Base-by-base conservation (phyloP, 2,888 invertebrate genomes). In the Orthonychiurus folsomi region DNA sequence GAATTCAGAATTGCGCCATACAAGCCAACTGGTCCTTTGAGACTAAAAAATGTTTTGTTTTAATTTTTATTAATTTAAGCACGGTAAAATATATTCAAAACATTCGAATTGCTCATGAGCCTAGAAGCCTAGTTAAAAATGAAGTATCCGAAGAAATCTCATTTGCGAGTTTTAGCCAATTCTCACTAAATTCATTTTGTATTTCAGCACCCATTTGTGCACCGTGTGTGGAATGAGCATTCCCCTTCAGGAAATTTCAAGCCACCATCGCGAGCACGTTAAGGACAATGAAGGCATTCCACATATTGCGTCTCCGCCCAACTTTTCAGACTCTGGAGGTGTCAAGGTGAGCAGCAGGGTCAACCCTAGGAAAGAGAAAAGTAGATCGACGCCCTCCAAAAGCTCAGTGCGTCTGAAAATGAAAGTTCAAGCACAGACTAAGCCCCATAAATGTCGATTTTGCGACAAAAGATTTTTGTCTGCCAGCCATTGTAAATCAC, bases 401-500 rank as follows among this genome's bases (percentile, higher is more conserved):
- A 9, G 9, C 37, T 37, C 37, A 37, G 37, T 37, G 9, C 37
- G 37, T 37, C 37, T 37, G 9, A 37, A 37, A 37, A 37, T 37
- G 37, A 37, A 37, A 37, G 15, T 37, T 37, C 9, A 37, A 37
- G 37, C 37, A 37, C 5, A 37, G 37, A 15, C 37, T 9, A 59
- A 59, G 50, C 50, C 37, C 9, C 23, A 50, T 37, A 48, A 48
- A 21, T 59, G 59, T 50, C 12, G 59, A 12, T 59, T 37, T 25
- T 59, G 59, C 50, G 59, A 59, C 3, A 59, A 59, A 26, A 5
- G 12, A 2, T 59, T 59, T 50, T 3, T 59, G 3, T 23, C 37
- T 21, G 24, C 25, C 3, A 59, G 59, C 24, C 59, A 59, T 15
- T 59, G 59, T 23, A 59, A 50, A 59, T 59, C 59, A 3, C 59